A percentile compares a stretch with the other conserved stretches of the same genome.
These are phyloP conservation scores for Sesamia inferens DNA, from an alignment of 2,888 invertebrate genomes.

Conservation along the genomic window DNA sequence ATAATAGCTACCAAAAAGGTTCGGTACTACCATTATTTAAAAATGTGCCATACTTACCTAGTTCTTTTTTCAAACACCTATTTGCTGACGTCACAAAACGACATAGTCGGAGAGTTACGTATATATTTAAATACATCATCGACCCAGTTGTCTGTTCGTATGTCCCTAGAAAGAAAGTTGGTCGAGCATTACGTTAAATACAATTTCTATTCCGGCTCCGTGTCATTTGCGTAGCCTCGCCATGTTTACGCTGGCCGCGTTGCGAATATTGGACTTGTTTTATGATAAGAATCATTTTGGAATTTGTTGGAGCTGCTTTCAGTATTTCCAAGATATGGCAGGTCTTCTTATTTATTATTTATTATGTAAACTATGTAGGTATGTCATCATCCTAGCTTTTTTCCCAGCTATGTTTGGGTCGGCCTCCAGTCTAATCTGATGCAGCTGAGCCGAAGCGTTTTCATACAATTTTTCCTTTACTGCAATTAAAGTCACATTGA, in stretches of 20 bases:
- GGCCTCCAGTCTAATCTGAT: too few species aligned
- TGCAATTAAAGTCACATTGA: constrained; percentile 23
- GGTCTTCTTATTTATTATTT: too few species aligned
- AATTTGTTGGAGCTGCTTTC: background rate
- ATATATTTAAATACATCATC: constrained; percentile 45
- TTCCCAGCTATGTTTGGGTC: too few species aligned
- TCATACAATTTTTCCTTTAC: background rate
- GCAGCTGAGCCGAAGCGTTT: background rate
- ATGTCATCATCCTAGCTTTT: background rate
- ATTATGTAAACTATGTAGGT: background rate
- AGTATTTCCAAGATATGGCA: background rate
- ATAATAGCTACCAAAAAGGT: background rate
- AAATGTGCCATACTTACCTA: background rate
- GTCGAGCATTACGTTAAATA: constrained; percentile 51
- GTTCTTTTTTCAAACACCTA: constrained; percentile 11
- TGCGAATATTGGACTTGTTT: constrained; percentile 39
- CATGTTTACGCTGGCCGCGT: constrained; percentile 34
- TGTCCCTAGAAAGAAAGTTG: constrained; percentile 60
- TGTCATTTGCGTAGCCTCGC: constrained; percentile 26
- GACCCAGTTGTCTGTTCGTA: constrained; percentile 50
- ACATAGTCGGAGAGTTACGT: constrained; percentile 40
- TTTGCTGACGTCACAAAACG: constrained; percentile 38
- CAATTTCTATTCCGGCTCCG: constrained; percentile 57
- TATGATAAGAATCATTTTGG: constrained; percentile 12
- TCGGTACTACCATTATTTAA: background rate